These are phyloP conservation scores for Myopa testacea DNA, from an alignment of 2,888 invertebrate species.

Conservation along the genomic window DNA sequence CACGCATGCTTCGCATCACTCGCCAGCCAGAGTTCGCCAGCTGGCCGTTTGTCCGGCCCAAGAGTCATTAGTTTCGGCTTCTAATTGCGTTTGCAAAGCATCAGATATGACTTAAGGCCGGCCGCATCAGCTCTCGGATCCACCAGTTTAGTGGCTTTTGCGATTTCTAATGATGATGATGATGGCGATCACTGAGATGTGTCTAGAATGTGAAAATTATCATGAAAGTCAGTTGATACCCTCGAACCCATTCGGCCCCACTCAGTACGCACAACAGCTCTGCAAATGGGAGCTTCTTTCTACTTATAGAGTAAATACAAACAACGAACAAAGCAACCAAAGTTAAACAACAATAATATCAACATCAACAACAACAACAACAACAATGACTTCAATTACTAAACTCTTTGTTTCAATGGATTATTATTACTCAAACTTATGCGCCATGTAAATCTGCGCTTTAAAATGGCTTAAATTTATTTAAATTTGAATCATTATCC, in stretches of 20 bases:
- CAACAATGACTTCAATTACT: too few relatives aligned
- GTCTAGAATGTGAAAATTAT: neutral
- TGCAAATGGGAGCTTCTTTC: neutral
- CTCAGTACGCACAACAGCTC: neutral
- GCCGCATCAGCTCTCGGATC: neutral
- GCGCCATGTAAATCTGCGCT: too few relatives aligned
- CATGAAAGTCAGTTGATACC: neutral
- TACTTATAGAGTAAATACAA: neutral
- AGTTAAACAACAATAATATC: too few relatives aligned
- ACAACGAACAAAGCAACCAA: neutral
- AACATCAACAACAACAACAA: neutral
- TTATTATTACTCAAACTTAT: too few relatives aligned
- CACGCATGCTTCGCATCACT: neutral
- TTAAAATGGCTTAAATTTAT: too few relatives aligned
- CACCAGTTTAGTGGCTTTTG: constrained; percentile 15
- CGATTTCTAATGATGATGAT: constrained; percentile 32
- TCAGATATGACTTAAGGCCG: constrained; percentile 47
- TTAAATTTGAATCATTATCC: too few relatives aligned
- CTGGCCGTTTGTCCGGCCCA: neutral
- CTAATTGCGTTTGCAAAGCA: constrained; percentile 41
- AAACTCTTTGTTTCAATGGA: too few relatives aligned
- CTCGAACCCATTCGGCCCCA: neutral
- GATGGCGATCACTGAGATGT: neutral
- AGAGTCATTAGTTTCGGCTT: constrained; percentile 21
- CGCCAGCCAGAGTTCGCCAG: neutral